phyloP scores from a whole-genome alignment of 1,140 invertebrate species.

The Cydia fagiglandana region DNA sequence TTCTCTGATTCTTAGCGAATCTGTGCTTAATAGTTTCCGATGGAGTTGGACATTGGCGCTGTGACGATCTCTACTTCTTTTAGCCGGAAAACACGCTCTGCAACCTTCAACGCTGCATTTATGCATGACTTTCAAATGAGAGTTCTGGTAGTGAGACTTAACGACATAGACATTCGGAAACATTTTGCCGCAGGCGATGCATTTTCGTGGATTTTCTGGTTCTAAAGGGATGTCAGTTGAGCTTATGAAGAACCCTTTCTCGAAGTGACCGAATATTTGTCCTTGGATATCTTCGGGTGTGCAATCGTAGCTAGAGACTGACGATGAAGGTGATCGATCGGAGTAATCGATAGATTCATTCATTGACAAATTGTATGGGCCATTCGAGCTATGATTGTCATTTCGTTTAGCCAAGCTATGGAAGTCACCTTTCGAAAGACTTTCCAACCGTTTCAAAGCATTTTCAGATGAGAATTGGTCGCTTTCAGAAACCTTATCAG shows the following conservation, averaged over 20 bases:
- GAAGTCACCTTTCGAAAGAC: conserved; percentile 88
- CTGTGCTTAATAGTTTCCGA: conserved; percentile 90
- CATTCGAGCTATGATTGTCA: conserved; percentile 48
- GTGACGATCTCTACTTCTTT: conserved; percentile 94
- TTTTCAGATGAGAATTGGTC: conserved; percentile 79
- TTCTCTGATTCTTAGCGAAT: conserved; percentile 58
- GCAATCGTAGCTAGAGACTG: conserved; percentile 81
- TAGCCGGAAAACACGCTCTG: conserved; percentile 97
- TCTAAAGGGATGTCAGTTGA: conserved; percentile 91
- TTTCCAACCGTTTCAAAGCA: conserved; percentile 88
- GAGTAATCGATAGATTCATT: conserved; percentile 76
- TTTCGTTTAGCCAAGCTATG: conserved; percentile 76
- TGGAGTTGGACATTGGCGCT: conserved; percentile 96
- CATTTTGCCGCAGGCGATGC: conserved; percentile 94
- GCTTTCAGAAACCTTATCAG: conserved; percentile 38
- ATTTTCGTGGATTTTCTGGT: conserved; percentile 88
- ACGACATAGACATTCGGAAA: conserved; percentile 98
- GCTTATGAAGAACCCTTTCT: conserved; percentile 86
- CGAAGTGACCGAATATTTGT: conserved; percentile 84
- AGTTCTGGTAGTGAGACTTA: conserved; percentile 97
- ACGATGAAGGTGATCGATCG: conserved; percentile 80
- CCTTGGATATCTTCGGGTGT: conserved; percentile 80
- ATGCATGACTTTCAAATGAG: conserved; percentile 97
- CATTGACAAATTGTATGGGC: conserved; percentile 63
- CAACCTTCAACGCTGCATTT: conserved; percentile 98